A percentile compares a stretch with the other conserved stretches of the same genome.
These are phyloP conservation scores for Chrysochloris asiatica DNA, from an alignment of 2,113 vertebrate species.

Conservation along the genomic window DNA sequence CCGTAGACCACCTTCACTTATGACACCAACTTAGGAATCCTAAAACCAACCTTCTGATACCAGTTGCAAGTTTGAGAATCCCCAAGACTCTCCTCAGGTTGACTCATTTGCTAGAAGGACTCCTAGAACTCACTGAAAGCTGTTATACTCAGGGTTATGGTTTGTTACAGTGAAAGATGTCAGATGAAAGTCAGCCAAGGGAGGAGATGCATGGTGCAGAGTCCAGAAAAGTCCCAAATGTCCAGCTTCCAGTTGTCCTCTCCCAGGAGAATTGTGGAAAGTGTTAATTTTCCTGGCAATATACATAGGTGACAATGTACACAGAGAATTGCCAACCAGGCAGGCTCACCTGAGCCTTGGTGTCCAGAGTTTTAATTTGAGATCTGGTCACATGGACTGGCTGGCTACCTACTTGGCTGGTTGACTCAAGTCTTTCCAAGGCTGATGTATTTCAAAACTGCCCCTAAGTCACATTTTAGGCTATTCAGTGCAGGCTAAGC, in stretches of 20 bases:
- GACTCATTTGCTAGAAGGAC: neutral
- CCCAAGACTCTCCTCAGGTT: neutral
- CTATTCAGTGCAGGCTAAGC: neutral
- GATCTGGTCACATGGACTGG: neutral
- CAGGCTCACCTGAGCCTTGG: neutral
- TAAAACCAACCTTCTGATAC: neutral
- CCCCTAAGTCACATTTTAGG: neutral
- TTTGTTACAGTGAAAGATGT: neutral
- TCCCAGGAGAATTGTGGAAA: neutral
- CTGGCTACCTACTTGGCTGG: neutral
- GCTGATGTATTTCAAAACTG: neutral
- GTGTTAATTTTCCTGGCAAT: no score
- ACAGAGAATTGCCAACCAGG: neutral
- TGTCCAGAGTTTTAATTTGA: neutral
- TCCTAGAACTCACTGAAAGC: neutral
- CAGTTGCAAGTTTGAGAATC: neutral
- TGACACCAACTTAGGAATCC: neutral
- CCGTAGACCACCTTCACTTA: neutral
- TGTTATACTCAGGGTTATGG: neutral
- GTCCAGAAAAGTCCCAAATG: neutral
- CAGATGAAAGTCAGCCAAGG: neutral
- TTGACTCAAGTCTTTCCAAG: neutral
- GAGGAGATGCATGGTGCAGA: neutral
- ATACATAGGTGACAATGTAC: neutral
- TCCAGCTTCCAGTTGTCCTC: neutral